These are phyloP conservation scores for Oryzias woworae DNA, from an alignment of 2,113 vertebrate genomes.

Conservation along the genomic window DNA sequence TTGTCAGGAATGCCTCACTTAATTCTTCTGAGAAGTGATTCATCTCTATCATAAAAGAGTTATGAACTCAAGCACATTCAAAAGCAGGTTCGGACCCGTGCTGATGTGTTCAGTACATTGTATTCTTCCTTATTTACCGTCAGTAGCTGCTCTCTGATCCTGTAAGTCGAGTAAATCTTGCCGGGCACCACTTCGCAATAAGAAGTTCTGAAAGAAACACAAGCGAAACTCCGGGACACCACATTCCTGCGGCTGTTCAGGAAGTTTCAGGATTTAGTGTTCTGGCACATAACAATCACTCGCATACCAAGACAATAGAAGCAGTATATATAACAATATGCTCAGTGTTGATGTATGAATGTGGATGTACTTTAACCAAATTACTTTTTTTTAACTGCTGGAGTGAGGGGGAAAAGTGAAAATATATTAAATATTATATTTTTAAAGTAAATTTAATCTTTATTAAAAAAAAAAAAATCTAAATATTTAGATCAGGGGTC, in stretches of 20 bases:
- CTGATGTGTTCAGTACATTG: slow-evolving; percentile 25
- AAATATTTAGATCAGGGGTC: too few species aligned
- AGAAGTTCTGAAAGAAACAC: slow-evolving; percentile 5
- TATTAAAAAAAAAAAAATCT: too few species aligned
- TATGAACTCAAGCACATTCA: background rate
- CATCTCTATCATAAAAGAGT: too few species aligned
- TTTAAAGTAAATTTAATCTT: too few species aligned
- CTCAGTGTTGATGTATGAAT: too few species aligned
- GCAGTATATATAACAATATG: slow-evolving; percentile 6
- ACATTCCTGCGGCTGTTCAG: slow-evolving; percentile 27
- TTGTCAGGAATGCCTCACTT: too few species aligned
- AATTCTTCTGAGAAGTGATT: too few species aligned
- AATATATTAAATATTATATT: too few species aligned
- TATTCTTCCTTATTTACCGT: slow-evolving; percentile 20
- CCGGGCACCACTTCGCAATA: slow-evolving; percentile 11
- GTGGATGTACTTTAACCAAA: too few species aligned
- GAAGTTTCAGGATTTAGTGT: slow-evolving; percentile 56
- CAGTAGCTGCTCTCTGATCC: slow-evolving; percentile 3
- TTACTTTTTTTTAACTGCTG: too few species aligned
- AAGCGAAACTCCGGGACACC: slow-evolving; percentile 19
- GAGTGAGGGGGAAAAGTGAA: too few species aligned
- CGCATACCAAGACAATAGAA: slow-evolving; percentile 15
- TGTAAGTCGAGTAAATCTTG: slow-evolving; percentile 18
- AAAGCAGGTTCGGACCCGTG: background rate
- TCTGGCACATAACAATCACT: slow-evolving; percentile 36